Base-by-base conservation (phyloP, 2,888 invertebrate species). In the Lapara coniferarum region DNA sequence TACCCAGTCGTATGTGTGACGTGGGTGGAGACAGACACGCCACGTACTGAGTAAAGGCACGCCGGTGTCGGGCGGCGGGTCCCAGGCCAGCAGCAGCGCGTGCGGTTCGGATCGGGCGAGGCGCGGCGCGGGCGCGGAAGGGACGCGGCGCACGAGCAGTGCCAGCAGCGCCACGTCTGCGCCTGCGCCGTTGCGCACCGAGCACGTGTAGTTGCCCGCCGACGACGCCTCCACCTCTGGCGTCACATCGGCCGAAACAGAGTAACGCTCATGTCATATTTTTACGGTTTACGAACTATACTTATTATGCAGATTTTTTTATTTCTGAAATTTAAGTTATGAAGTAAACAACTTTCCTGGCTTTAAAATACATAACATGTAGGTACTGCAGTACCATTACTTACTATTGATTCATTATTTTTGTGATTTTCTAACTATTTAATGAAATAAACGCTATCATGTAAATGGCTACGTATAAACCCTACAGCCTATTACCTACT, bases 151-250 rank as follows among this genome's bases (percentile, higher is more conserved):
- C 25, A 97, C 96, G 13, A 73, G 77, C 70, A 84, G 73, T 57
- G 77, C 69, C 75, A 95, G 93, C 74, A 96, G 88, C 58, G 95
- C 94, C 78, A 96, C 95, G 89, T 98, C 98, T 71, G 95, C 95
- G n/a, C 98, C 97, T 78, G 96, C 96, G 69, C 95, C 93, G 90
- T 97, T 97, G 81, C 96, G 96, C 68, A 96, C 96, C 66, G 95
- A 93, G 84, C 97, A 97, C 69, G 96, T 95, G 89, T 96, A 97
- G 94, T 97, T 97, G 75, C 96, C 96, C 73, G 95, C 95, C 72
- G 95, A 89, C 66, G 94, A 94, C 71, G 93, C 90, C 76, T 96
- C 96, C 70, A 95, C 92, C 79, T 95, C 96, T 96, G 78, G 4
- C 37, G 37, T 25, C n/a, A 58, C 55, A n/a, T 30, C 16, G 2